These are phyloP conservation scores for Oreochromis aureus DNA, from an alignment of 2,113 vertebrate species.

Conservation along the genomic window DNA sequence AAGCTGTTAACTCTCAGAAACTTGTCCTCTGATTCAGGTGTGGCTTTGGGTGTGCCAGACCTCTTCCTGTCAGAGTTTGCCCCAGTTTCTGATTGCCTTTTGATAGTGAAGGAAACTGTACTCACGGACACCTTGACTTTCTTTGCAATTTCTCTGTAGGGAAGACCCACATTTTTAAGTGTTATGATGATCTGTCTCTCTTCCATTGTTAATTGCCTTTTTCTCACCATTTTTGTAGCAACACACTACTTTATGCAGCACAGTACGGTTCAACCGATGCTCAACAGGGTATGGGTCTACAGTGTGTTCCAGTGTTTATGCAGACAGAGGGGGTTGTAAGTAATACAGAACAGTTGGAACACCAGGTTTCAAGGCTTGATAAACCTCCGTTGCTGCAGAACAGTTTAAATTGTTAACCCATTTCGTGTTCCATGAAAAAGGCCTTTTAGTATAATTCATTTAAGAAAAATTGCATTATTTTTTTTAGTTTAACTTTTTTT, in stretches of 20 bases:
- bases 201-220: neutral
- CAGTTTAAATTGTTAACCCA: neutral
- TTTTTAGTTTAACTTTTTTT: neutral
- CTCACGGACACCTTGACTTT: no score
- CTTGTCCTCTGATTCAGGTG: neutral
- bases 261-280: neutral
- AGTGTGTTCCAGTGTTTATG: neutral
- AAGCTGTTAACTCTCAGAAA: neutral
- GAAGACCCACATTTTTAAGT: no score
- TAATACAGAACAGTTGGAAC: neutral
- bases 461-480: neutral
- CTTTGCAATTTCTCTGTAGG: no score
- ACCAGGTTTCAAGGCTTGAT: neutral
- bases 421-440: neutral
- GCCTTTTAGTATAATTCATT: neutral
- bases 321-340: neutral
- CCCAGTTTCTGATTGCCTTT: no score
- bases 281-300: neutral
- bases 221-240: neutral
- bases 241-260: neutral
- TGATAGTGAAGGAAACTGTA: no score
- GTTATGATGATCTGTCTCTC: no score
- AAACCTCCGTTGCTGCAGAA: neutral
- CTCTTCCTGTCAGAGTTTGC: neutral
- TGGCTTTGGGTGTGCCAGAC: neutral